Evolutionary conservation across 1,140 invertebrate genomes (phyloP).

Genomic region (Lepidotrigona ventralis): DNA sequence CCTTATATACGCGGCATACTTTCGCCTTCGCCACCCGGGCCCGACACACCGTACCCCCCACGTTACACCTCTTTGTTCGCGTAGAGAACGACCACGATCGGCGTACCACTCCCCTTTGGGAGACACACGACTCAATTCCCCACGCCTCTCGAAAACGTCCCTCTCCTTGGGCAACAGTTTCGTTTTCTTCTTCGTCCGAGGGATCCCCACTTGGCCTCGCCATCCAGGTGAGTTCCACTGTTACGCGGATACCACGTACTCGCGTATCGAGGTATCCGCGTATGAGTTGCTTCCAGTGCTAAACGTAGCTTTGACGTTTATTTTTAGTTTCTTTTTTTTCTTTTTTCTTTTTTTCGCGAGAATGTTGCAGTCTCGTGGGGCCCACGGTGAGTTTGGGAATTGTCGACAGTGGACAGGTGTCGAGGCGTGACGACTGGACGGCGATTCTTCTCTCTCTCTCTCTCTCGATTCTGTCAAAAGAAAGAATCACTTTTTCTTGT

Average conservation of each 20-base stretch:
- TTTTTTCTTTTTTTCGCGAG: background rate
- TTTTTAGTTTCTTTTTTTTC: background rate
- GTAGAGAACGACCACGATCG: conserved; percentile 60
- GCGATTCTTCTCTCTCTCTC: too few relatives aligned
- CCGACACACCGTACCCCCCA: conserved; percentile 70
- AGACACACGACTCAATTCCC: conserved; percentile 69
- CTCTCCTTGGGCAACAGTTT: conserved; percentile 47
- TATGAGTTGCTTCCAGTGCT: background rate
- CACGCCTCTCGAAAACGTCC: conserved; percentile 57
- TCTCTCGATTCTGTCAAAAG: too few relatives aligned
- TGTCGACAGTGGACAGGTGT: too few relatives aligned
- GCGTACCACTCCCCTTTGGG: conserved; percentile 76
- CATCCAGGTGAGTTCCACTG: background rate
- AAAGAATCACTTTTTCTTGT: too few relatives aligned
- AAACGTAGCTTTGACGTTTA: background rate
- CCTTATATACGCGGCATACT: conserved; percentile 82
- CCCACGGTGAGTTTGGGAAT: background rate
- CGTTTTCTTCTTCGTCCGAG: conserved; percentile 50
- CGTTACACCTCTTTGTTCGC: conserved; percentile 76
- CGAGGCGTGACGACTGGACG: too few relatives aligned
- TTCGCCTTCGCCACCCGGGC: conserved; percentile 78
- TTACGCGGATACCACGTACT: background rate
- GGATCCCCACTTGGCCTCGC: conserved; percentile 28
- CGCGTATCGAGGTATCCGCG: conserved; percentile 18
- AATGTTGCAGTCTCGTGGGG: background rate